A percentile compares a stretch with the other conserved stretches of the same genome.
Conservation (phyloP, 2,797 vertebrate species). For the Sebastes dallii region DNA sequence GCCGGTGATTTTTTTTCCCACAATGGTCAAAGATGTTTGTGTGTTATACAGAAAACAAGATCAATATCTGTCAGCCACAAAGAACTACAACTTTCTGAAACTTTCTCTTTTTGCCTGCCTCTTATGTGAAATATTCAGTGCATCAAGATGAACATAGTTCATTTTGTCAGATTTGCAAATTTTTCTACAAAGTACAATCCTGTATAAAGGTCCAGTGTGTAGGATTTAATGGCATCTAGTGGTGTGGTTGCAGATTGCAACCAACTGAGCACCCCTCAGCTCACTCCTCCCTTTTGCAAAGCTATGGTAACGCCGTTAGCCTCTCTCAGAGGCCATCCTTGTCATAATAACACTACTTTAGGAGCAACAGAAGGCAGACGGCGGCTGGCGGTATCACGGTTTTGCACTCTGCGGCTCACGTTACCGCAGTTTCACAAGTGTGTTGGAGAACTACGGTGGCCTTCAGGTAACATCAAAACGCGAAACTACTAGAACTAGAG, state of each 20-base stretch:
- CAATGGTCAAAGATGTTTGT: slow-evolving; percentile 28
- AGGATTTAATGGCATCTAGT: no score
- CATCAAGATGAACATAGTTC: neutral
- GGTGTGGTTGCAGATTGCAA: neutral
- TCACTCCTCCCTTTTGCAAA: neutral
- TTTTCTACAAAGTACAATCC: neutral
- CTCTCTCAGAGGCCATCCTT: no score
- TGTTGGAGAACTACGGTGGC: neutral
- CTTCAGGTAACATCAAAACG: neutral
- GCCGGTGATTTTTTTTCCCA: neutral
- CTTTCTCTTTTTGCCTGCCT: neutral
- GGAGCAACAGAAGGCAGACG: no score
- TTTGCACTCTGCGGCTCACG: neutral
- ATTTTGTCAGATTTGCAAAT: neutral
- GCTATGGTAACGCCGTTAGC: neutral
- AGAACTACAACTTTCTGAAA: slow-evolving; percentile 19
- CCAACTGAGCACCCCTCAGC: neutral
- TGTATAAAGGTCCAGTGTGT: neutral
- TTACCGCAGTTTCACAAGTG: neutral
- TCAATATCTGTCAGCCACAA: slow-evolving; percentile 52
- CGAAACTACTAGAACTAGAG: neutral
- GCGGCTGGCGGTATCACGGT: no score
- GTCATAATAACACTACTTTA: no score
- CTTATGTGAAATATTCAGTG: neutral
- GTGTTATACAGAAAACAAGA: slow-evolving; percentile 27